Evolutionary conservation across 2,797 vertebrate species (phyloP).

Genomic region (Artibeus jamaicensis): DNA sequence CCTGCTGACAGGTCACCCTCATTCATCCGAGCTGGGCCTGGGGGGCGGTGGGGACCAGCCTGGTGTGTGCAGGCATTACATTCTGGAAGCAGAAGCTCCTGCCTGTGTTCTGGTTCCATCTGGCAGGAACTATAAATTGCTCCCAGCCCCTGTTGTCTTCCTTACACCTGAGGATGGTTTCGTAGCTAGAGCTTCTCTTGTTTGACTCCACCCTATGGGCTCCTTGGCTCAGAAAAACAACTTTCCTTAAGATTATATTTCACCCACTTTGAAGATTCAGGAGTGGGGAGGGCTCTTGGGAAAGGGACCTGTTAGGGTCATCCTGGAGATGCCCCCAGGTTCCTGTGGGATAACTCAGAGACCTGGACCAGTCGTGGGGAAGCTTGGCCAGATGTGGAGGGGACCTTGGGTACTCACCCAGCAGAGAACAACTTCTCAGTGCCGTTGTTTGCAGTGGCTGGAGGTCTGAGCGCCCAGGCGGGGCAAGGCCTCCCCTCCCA

Average conservation of each 20-base stretch:
- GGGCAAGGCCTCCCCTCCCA: neutral
- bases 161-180: neutral
- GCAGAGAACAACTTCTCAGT: neutral
- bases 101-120: neutral
- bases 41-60: fast-evolving
- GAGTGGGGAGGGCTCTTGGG: neutral
- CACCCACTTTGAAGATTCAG: neutral
- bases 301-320: neutral
- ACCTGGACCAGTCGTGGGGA: neutral
- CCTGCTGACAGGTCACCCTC: fast-evolving
- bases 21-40: neutral
- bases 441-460: neutral
- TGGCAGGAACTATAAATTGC: neutral
- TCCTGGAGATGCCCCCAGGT: neutral
- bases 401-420: neutral
- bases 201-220: neutral
- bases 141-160: neutral
- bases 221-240: neutral
- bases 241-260: neutral
- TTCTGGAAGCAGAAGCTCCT: neutral
- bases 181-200: neutral
- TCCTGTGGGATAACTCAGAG: neutral
- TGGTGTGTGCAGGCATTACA: neutral
- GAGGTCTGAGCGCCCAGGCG: neutral
- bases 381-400: neutral